These are phyloP conservation scores for Papilio glaucus DNA, from an alignment of 1,140 invertebrate species.

Conservation along the genomic window DNA sequence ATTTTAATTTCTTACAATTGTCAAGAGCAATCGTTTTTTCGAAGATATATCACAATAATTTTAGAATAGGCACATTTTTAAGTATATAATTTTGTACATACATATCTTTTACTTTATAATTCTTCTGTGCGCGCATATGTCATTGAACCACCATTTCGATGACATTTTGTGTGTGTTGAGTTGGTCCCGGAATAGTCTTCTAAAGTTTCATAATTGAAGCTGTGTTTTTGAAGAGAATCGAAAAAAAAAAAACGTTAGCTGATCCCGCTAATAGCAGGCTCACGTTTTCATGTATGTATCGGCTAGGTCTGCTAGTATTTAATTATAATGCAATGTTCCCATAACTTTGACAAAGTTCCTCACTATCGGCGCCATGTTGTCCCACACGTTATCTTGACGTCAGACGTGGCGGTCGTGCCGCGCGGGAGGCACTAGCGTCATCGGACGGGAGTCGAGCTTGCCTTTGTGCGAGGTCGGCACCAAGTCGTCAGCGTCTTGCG, in stretches of 20 bases:
- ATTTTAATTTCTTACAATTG: neutral
- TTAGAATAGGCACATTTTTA: slow-evolving; percentile 23
- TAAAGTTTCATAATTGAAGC: too few species aligned
- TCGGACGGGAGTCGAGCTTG: slow-evolving; percentile 61
- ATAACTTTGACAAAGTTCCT: slow-evolving; percentile 34
- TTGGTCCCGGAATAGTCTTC: too few species aligned
- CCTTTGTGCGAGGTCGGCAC: slow-evolving; percentile 38
- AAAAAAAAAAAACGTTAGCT: too few species aligned
- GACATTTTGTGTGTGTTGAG: too few species aligned
- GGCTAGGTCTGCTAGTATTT: too few species aligned
- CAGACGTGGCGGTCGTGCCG: slow-evolving; percentile 72
- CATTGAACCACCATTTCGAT: too few species aligned
- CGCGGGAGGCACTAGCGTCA: slow-evolving; percentile 65
- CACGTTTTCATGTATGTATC: too few species aligned
- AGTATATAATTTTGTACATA: neutral
- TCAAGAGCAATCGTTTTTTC: neutral
- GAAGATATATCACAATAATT: slow-evolving; percentile 25
- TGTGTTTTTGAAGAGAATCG: too few species aligned
- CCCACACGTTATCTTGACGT: slow-evolving; percentile 37
- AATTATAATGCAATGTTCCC: neutral
- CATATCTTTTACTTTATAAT: neutral
- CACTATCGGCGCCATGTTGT: neutral
- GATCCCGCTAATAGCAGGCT: too few species aligned
- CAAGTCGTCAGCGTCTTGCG: neutral
- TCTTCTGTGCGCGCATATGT: too few species aligned